Evolutionary conservation across 1,140 invertebrate genomes (phyloP).

Genomic region (Teleogryllus occipitalis): DNA sequence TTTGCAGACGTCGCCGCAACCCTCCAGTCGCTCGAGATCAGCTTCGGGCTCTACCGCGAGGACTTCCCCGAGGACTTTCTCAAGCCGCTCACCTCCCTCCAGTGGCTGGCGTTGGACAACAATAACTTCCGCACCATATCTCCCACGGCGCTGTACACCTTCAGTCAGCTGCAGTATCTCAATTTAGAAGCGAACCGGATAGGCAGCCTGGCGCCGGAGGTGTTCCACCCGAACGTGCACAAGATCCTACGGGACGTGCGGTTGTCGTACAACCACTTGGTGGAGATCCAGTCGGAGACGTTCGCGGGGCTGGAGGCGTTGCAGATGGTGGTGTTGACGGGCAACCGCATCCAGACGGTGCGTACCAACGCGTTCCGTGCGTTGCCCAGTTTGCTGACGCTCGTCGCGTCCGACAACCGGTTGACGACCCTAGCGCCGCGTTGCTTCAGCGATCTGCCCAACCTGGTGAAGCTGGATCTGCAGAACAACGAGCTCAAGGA

Average conservation of each 20-base stretch:
- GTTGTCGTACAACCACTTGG: slow-evolving; percentile 63
- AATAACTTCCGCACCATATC: slow-evolving; percentile 70
- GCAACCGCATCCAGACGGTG: slow-evolving; percentile 56
- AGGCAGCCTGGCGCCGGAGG: slow-evolving; percentile 47
- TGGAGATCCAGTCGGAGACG: slow-evolving; percentile 48
- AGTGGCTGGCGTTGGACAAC: slow-evolving; percentile 81
- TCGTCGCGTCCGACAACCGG: slow-evolving; percentile 59
- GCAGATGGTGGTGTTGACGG: slow-evolving; percentile 60
- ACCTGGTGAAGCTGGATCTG: slow-evolving; percentile 58
- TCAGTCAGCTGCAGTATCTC: slow-evolving; percentile 66
- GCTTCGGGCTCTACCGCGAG: slow-evolving; percentile 71
- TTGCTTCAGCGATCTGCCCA: slow-evolving; percentile 58
- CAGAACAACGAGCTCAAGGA: slow-evolving; percentile 60
- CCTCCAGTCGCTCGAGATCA: slow-evolving; percentile 76
- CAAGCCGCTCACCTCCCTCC: slow-evolving; percentile 57
- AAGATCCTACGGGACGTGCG: slow-evolving; percentile 66
- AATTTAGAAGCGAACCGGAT: slow-evolving; percentile 81
- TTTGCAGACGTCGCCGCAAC: slow-evolving; percentile 61
- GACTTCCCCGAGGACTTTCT: slow-evolving; percentile 65
- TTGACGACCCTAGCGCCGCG: slow-evolving; percentile 49
- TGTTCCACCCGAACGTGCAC: slow-evolving; percentile 61
- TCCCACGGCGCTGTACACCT: slow-evolving; percentile 46
- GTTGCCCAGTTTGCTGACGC: slow-evolving; percentile 55
- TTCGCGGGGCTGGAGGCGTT: slow-evolving; percentile 54
- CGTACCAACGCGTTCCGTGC: slow-evolving; percentile 51